A percentile compares a stretch with the other conserved stretches of the same genome.
phyloP scores from a whole-genome alignment of 2,113 vertebrate species.

The Prunella fulvescens region DNA sequence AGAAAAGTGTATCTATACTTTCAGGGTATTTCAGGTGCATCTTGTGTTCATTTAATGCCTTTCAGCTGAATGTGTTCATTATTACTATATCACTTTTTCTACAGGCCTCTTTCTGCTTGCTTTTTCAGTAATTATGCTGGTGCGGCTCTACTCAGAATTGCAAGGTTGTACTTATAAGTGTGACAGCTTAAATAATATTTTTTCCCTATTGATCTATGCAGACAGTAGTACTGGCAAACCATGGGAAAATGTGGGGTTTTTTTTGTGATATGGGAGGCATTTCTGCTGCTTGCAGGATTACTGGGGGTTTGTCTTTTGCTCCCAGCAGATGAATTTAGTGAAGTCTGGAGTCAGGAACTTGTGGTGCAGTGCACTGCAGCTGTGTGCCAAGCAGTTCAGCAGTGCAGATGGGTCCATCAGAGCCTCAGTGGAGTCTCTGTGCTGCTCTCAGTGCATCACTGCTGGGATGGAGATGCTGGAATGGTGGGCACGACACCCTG shows the following conservation, averaged over 20 bases:
- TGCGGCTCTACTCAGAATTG: background rate
- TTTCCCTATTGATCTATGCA: background rate
- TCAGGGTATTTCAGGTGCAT: background rate
- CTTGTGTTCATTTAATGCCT: background rate
- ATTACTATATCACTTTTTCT: background rate
- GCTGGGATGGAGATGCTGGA: background rate
- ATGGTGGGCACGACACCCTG: rapidly evolving
- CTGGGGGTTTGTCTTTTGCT: background rate
- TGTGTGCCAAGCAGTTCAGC: background rate
- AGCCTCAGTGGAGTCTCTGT: background rate
- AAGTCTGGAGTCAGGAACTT: background rate
- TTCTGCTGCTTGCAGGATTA: background rate
- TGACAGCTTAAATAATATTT: background rate
- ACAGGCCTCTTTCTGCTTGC: background rate
- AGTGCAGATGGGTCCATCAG: rapidly evolving
- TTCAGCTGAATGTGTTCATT: background rate
- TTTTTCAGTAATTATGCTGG: background rate
- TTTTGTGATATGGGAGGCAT: background rate
- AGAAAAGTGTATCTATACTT: background rate
- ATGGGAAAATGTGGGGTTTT: background rate
- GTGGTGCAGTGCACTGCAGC: background rate
- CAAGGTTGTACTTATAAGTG: background rate
- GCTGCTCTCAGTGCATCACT: background rate
- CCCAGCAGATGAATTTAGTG: rapidly evolving
- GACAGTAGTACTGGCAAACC: background rate